Percentiles rank a stretch among this genome's conserved stretches.
Evolutionary conservation across 2,113 vertebrate species (phyloP).

Genomic region (Lontra canadensis): DNA sequence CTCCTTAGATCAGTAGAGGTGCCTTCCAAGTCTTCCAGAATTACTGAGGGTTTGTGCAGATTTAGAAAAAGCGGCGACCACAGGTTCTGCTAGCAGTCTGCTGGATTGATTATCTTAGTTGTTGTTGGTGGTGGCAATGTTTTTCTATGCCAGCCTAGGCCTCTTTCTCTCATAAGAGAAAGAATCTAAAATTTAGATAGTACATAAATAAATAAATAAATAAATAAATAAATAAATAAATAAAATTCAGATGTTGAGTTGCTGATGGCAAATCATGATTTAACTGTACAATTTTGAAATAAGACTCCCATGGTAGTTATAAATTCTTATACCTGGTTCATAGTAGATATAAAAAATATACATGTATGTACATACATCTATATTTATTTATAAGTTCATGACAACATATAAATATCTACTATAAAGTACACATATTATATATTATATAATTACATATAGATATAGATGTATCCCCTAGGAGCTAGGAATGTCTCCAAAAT

Average conservation of each 20-base stretch:
- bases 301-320: not conserved
- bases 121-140: not conserved
- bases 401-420: not conserved
- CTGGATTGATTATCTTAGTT: not conserved
- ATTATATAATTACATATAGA: not conserved
- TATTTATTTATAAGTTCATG: not conserved
- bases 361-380: not conserved
- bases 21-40: not conserved
- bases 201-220: not conserved
- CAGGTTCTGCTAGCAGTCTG: not conserved
- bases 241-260: conserved; percentile 49
- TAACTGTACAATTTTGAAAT: conserved; percentile 26
- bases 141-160: not conserved
- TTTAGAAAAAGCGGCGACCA: not conserved
- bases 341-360: not conserved
- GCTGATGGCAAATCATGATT: not conserved
- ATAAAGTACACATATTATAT: not conserved
- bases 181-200: not conserved
- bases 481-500: not conserved
- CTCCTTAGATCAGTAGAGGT: not conserved
- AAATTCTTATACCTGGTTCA: not conserved
- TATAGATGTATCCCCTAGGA: not conserved
- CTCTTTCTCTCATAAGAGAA: conserved; percentile 2
- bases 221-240: no score
- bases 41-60: not conserved